Percentiles rank a stretch among this genome's conserved stretches.
Evolutionary conservation across 2,888 invertebrate species (phyloP).

Genomic region (Tridacna gigas): DNA sequence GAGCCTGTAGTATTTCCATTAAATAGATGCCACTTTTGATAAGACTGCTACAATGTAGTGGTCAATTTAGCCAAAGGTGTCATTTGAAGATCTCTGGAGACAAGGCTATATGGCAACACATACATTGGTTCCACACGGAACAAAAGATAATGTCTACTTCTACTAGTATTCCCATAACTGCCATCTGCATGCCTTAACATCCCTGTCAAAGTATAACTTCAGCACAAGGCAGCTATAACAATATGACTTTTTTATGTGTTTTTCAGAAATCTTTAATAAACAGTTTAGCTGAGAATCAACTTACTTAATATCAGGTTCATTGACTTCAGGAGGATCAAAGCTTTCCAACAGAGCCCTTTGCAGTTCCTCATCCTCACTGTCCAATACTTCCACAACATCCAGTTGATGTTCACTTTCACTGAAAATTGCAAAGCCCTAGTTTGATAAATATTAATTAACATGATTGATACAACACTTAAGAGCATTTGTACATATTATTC

Average conservation of each 20-base stretch:
- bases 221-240: neutral
- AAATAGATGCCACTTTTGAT: no score
- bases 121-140: no score
- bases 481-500: neutral
- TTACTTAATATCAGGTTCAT: neutral
- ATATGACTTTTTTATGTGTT: neutral
- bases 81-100: no score
- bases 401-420: neutral
- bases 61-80: no score
- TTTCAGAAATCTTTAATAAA: neutral
- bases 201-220: no score
- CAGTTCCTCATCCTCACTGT: slow-evolving; percentile 6
- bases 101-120: no score
- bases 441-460: neutral
- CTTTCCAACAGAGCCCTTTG: slow-evolving; percentile 1
- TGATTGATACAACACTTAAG: neutral
- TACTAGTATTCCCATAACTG: no score
- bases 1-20: no score
- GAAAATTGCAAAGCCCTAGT: neutral
- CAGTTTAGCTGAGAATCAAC: neutral
- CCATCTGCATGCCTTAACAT: no score
- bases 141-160: no score
- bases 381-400: slow-evolving; percentile 1
- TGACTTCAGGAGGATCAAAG: neutral
- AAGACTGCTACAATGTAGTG: no score